Conservation (phyloP, 2,888 invertebrate species). For the Drosophila barbarae region DNA sequence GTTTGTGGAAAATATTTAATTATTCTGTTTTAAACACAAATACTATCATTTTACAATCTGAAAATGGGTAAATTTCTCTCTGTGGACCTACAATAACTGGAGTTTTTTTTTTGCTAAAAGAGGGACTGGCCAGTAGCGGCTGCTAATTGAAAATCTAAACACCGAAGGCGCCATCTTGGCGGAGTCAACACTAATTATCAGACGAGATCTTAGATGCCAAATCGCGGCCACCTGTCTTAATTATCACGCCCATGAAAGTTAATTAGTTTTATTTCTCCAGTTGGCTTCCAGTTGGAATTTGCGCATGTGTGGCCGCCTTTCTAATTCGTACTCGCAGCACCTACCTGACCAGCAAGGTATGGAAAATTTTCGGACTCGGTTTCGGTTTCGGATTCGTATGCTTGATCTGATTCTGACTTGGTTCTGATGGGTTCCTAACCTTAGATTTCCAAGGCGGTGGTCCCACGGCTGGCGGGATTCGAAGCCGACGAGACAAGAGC, state of each 20-base stretch:
- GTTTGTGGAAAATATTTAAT: neutral
- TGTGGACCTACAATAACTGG: slow-evolving; percentile 6
- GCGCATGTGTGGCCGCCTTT: slow-evolving; percentile 51
- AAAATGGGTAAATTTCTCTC: neutral
- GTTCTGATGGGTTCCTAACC: slow-evolving; percentile 50
- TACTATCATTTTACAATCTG: neutral
- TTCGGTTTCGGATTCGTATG: slow-evolving; percentile 15
- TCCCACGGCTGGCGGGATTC: slow-evolving; percentile 30
- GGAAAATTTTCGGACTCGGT: slow-evolving; percentile 33
- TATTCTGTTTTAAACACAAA: neutral
- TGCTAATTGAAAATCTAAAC: slow-evolving; percentile 37
- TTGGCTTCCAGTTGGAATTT: slow-evolving; percentile 29
- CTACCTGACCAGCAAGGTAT: slow-evolving; percentile 59
- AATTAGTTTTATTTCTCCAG: slow-evolving; percentile 47
- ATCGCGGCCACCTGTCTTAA: slow-evolving; percentile 45
- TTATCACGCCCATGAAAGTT: slow-evolving; percentile 40
- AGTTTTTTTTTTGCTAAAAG: neutral
- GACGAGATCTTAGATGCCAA: slow-evolving; percentile 27
- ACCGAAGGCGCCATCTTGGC: slow-evolving; percentile 41
- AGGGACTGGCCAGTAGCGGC: slow-evolving; percentile 6
- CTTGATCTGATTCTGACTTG: slow-evolving; percentile 1
- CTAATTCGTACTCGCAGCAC: slow-evolving; percentile 58
- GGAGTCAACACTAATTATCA: slow-evolving; percentile 29
- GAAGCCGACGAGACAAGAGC: slow-evolving; percentile 53
- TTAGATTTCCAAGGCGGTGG: slow-evolving; percentile 47